Evolutionary conservation across 2,113 vertebrate genomes (phyloP), one percentile per base, ranked within the genome.

Genomic region (Mustela lutreola): DNA sequence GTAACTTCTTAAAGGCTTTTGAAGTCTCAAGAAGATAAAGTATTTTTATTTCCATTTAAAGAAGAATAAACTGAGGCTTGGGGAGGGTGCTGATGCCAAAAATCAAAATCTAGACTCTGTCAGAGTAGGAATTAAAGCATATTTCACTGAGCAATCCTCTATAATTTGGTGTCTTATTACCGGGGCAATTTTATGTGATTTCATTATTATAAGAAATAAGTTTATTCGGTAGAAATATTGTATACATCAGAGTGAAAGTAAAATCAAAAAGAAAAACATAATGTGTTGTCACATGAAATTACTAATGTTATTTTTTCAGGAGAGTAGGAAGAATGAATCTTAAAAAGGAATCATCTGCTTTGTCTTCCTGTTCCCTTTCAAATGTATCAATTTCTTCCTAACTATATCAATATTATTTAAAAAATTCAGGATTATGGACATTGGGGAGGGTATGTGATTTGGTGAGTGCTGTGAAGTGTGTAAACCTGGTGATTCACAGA

Each of bases 361-460:
- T 87, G 11, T 82, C 21, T 84, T 26, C 78, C 8, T 39, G 10
- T 80, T 96, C 50, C 94, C 36, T 75, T 97, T 92, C 28, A 83
- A 83, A 91, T 87, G 45, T 53, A 45, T 81, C 5, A 36, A 3
- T 84, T 36, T 48, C 33, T 97, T 92, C 26, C 60, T 95, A 92
- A 97, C 76, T 71, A 80, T 96, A 94, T 50, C 60, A 62, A 76
- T 94, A 28, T 85, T 94, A 97, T 98, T 98, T 97, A 91, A 82
- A 96, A 97, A 96, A 73, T 88, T 86, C 87, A 89, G 92, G n/a
- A n/a, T n/a, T n/a, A n/a, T n/a, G n/a, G n/a, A n/a, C n/a, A n/a
- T n/a, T n/a, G n/a, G n/a, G n/a, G n/a, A n/a, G n/a, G n/a, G n/a
- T n/a, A n/a, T n/a, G n/a, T n/a, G n/a, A n/a, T n/a, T n/a, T n/a